phyloP scores from a whole-genome alignment of 2,797 vertebrate species.

The Gallinago stenura region DNA sequence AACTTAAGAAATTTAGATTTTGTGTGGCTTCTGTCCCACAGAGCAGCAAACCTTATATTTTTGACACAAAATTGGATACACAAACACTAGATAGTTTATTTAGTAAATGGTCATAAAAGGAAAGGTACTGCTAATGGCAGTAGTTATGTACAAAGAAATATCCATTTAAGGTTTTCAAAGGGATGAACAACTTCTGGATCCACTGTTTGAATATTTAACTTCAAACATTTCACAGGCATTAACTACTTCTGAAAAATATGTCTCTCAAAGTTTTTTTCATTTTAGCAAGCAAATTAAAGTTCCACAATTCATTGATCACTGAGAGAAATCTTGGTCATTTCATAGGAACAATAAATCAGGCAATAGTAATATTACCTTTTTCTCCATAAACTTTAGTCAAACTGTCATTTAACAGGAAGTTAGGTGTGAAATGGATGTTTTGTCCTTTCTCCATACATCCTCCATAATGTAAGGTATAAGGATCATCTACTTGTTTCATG shows the following conservation, averaged over 20 bases:
- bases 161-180: not conserved
- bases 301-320: not conserved
- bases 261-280: not conserved
- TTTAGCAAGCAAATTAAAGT: not conserved
- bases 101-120: not conserved
- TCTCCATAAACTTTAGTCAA: conserved; percentile 60
- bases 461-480: conserved; percentile 77
- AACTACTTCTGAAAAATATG: not conserved
- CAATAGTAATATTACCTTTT: conserved; percentile 67
- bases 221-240: not conserved
- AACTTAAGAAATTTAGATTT: not conserved
- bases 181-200: not conserved
- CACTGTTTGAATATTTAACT: not conserved
- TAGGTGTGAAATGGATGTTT: conserved; percentile 81
- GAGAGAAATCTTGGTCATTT: not conserved
- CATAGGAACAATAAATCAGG: not conserved
- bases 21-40: not conserved
- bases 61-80: not conserved
- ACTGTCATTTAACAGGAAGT: conserved; percentile 69
- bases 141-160: not conserved
- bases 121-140: not conserved
- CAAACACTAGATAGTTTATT: not conserved
- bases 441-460: conserved; percentile 74
- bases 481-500: conserved; percentile 61
- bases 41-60: not conserved